These are phyloP conservation scores for Lasioglossum leucozonium DNA, from an alignment of 2,888 invertebrate genomes.

Conservation along the genomic window DNA sequence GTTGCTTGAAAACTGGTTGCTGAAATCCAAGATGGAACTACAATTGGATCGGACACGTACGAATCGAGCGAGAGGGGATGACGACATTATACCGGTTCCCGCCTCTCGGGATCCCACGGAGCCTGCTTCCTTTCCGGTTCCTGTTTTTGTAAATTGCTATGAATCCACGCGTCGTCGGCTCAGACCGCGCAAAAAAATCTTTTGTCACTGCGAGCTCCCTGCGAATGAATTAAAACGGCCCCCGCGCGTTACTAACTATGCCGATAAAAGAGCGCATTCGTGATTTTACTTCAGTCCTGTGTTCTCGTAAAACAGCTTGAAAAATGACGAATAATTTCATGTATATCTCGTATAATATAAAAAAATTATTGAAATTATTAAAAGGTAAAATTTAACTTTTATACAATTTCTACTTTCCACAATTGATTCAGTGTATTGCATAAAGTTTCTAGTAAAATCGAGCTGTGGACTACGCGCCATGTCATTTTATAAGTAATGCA, in stretches of 20 bases:
- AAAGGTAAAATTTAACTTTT: no score
- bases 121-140: constrained; percentile 57
- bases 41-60: constrained; percentile 45
- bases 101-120: constrained; percentile 57
- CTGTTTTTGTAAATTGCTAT: constrained; percentile 32
- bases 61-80: constrained; percentile 64
- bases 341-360: no score
- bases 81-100: constrained; percentile 62
- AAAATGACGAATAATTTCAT: no score
- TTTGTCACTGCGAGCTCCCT: constrained; percentile 35
- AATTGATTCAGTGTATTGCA: not conserved
- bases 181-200: constrained; percentile 51
- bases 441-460: no score
- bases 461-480: no score
- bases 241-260: not conserved
- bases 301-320: not conserved
- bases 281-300: not conserved
- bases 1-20: constrained; percentile 62
- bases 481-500: not conserved
- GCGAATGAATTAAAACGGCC: not conserved
- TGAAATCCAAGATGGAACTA: constrained; percentile 25
- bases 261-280: not conserved
- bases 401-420: no score
- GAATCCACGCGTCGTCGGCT: constrained; percentile 33
- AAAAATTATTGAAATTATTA: no score